These are phyloP conservation scores for Epirrhoe tristata DNA, from an alignment of 2,888 invertebrate species.

Conservation along the genomic window DNA sequence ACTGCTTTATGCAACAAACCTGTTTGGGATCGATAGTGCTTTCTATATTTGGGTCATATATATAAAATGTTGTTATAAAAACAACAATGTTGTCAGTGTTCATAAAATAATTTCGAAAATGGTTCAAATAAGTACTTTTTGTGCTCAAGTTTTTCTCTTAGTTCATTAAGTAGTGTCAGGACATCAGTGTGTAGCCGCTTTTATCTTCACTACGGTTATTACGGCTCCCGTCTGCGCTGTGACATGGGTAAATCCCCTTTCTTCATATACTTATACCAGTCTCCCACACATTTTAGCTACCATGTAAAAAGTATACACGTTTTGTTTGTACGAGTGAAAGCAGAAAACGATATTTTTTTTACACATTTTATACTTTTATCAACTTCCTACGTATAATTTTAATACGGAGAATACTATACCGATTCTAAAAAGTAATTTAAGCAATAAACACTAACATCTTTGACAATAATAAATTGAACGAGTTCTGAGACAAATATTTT, in stretches of 20 bases:
- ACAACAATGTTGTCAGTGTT: background rate
- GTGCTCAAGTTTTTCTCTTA: background rate
- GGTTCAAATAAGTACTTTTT: background rate
- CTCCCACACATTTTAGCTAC: slow-evolving; percentile 12
- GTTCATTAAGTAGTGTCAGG: slow-evolving; percentile 22
- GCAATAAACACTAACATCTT: no score
- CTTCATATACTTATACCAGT: slow-evolving; percentile 67
- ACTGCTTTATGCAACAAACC: slow-evolving; percentile 30
- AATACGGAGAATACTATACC: no score
- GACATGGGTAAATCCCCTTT: slow-evolving; percentile 83
- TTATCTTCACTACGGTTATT: slow-evolving; percentile 72
- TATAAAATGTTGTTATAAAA: no score
- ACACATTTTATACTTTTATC: slow-evolving; percentile 3
- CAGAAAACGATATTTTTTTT: background rate
- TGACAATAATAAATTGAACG: no score
- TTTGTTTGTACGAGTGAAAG: background rate
- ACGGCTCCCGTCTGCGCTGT: slow-evolving; percentile 67
- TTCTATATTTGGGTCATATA: background rate
- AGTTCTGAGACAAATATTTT: no score
- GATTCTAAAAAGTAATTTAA: no score
- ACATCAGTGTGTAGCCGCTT: slow-evolving; percentile 59
- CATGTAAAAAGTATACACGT: background rate
- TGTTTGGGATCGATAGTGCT: slow-evolving; percentile 13
- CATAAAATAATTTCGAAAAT: background rate
- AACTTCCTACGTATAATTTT: no score